Evolutionary conservation across 1,140 invertebrate species (phyloP), one percentile per base, ranked within the genome.

Genomic region (Charaxes varanes): DNA sequence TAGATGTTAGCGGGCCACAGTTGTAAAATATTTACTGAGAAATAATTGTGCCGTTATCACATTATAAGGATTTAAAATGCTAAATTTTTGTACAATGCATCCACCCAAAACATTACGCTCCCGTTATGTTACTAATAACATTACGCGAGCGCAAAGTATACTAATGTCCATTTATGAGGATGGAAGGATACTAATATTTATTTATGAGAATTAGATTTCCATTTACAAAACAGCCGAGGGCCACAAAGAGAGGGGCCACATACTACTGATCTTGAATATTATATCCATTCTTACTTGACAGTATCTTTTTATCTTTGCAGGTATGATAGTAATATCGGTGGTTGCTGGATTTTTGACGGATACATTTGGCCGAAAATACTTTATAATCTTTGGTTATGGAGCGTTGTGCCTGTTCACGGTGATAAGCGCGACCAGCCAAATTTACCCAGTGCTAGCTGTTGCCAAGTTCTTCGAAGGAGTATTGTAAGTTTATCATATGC

Each of bases 271-370:
- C 2, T 3, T 22, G 6, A 22, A 4, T 22, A n/a, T 22, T 3
- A n/a, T 22, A 7, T 22, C 2, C 2, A 2, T 22, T 22, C 12
- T 24, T 24, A 11, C 11, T 26, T 12, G 13, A 22, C 6, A 2
- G 0, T 26, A 5, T 27, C 18, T 19, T 42, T 33, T 5, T 22
- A n/a, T n/a, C n/a, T 16, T 70, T 71, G 12, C 67, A 89, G 93
- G 93, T 22, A 94, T 94, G 92, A 87, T 93, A 32, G 74, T 88
- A 0, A 91, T 92, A 30, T 91, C 90, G 0, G 87, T 92, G 24
- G 56, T 94, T 3, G 94, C 92, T 87, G 93, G 93, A 4, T 92
- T 91, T 33, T 52, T 94, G 7, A 89, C 91, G 0, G 94, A 95
- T 56, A 88, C 88, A 0, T 85, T 89, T 30, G 94, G 94, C 2